Percentiles rank a stretch among this genome's conserved stretches.
phyloP scores from a whole-genome alignment of 2,797 vertebrate genomes.

The Syncerus caffer region DNA sequence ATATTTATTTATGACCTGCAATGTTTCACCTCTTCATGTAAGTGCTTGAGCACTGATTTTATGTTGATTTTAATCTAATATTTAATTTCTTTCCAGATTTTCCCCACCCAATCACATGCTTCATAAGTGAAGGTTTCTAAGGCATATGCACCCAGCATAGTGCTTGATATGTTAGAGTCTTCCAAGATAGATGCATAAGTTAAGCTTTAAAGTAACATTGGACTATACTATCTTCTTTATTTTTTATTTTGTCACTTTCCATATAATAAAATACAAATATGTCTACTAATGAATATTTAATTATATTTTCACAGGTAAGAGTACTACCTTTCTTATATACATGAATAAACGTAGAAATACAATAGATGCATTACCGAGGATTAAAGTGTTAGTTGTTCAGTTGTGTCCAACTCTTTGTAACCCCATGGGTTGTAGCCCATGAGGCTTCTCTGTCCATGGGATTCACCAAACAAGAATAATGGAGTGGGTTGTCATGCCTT shows the following conservation, averaged over 20 bases:
- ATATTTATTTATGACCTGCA: neutral
- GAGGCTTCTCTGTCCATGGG: neutral
- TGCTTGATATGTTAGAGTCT: neutral
- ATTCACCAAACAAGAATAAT: neutral
- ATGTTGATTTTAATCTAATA: neutral
- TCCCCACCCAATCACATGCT: neutral
- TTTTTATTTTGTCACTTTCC: neutral
- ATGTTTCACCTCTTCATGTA: neutral
- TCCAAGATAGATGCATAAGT: neutral
- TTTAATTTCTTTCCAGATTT: neutral
- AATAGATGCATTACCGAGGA: neutral
- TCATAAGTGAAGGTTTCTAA: neutral
- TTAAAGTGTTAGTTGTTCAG: neutral
- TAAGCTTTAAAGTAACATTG: neutral
- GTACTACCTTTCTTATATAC: constrained; percentile 1
- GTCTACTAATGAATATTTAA: neutral
- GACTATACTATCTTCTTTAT: neutral
- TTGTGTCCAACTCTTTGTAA: neutral
- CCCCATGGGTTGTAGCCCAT: neutral
- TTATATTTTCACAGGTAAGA: neutral
- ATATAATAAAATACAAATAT: neutral
- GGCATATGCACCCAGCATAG: rapidly evolving
- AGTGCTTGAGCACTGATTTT: neutral
- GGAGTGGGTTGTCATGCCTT: neutral
- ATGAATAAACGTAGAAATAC: neutral